These are phyloP conservation scores for Oopsacas minuta DNA, from an alignment of 37 sponge, comb jelly and placozoan species.

Conservation along the genomic window DNA sequence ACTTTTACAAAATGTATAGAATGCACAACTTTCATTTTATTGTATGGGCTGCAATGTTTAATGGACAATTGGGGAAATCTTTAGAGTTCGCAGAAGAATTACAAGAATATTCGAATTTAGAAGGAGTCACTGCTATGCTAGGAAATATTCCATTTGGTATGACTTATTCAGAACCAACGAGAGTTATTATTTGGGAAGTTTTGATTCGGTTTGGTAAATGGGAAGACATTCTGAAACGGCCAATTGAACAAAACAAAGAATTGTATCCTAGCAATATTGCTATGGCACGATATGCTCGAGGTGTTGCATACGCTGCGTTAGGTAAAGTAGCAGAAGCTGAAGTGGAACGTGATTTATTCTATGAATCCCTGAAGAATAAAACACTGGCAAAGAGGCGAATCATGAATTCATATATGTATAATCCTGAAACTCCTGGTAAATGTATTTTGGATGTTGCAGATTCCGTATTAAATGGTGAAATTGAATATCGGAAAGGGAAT, in stretches of 20 bases:
- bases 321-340: constrained; percentile 37
- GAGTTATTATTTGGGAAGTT: constrained; percentile 37
- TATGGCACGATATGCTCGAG: constrained; percentile 41
- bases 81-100: constrained; percentile 16
- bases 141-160: constrained; percentile 32
- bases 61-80: constrained; percentile 37
- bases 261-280: constrained; percentile 32
- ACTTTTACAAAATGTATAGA: constrained; percentile 42
- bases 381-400: constrained; percentile 22
- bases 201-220: constrained; percentile 50
- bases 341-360: constrained; percentile 27
- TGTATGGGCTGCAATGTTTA: constrained; percentile 56
- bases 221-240: constrained; percentile 39
- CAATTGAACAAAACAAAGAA: constrained; percentile 36
- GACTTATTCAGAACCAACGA: constrained; percentile 33
- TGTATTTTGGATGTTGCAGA: constrained; percentile 44
- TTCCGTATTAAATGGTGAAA: constrained; percentile 44
- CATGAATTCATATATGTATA: constrained; percentile 36
- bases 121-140: neutral
- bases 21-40: constrained; percentile 49
- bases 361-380: constrained; percentile 30
- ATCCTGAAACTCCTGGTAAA: constrained; percentile 24
- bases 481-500: constrained; percentile 45
- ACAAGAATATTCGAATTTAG: neutral
- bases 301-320: constrained; percentile 44